Conservation (phyloP, 2,113 vertebrate species). For the Tachycineta bicolor region DNA sequence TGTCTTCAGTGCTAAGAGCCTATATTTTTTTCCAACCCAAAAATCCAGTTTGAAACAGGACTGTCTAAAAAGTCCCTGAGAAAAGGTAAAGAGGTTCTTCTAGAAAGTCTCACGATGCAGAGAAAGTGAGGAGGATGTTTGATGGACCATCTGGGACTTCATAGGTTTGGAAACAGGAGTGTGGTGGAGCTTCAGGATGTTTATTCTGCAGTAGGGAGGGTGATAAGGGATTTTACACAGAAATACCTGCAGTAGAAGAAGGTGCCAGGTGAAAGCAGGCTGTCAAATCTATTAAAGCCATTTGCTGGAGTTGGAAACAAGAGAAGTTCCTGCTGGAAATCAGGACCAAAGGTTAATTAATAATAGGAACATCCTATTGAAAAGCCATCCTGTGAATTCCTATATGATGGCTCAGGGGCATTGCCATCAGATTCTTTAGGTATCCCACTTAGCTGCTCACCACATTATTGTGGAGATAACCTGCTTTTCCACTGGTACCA, state of each 20-base stretch:
- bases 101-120: not conserved
- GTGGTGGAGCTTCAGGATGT: not conserved
- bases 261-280: not conserved
- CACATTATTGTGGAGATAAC: not conserved
- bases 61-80: not conserved
- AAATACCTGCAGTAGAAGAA: not conserved
- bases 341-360: conserved; percentile 34
- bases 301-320: not conserved
- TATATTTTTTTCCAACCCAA: not conserved
- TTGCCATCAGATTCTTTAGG: not conserved
- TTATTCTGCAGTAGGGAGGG: not conserved
- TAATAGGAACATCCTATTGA: not conserved
- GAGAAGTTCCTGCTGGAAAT: not conserved
- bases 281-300: not conserved
- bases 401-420: fast-evolving
- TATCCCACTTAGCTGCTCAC: not conserved
- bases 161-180: not conserved
- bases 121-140: not conserved
- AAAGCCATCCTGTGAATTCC: not conserved
- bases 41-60: not conserved
- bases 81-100: not conserved
- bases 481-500: not conserved
- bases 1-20: not conserved
- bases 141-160: not conserved
- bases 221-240: not conserved